Evolutionary conservation across 2,888 invertebrate genomes (phyloP), one percentile per base, ranked within the genome.

Genomic region (Pilophorus perplexus): DNA sequence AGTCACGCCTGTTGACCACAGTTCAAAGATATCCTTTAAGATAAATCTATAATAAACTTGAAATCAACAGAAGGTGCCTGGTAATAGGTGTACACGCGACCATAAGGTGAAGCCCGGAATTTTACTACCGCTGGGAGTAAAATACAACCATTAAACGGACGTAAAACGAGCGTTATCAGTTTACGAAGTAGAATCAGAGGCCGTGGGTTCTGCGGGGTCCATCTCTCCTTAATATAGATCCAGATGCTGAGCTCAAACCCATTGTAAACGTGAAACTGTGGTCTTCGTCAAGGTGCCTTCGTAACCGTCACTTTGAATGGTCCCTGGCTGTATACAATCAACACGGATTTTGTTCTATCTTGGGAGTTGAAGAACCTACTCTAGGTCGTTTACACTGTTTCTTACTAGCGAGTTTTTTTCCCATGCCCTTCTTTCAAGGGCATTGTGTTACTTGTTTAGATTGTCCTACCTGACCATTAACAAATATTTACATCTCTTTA

Each of bases 301-400:
- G 52, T 66, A 66, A 66, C 64, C 66, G 66, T 66, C 66, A 66
- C 66, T 66, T 46, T 57, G 57, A 66, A 57, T 65, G 55, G 65
- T 23, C 55, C 52, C 38, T 22, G 23, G 27, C 62, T 64, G 64
- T 64, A 64, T 64, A 64, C 52, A 64, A 62, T 33, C 46, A 62
- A 62, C 62, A 62, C 62, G 62, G 62, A 62, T 46, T 62, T 62
- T 46, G 62, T 62, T 62, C 62, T 62, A 62, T 62, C 44, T 62
- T 62, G 16, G 62, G 62, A 62, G 28, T 48, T 62, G 46, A 48
- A 46, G 62, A 62, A 46, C 62, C 46, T 46, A 46, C 46, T 44
- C 28, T 46, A 62, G 59, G 59, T 59, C 48, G 62, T 62, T 62
- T 22, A 16, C 46, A 62, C 44, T 46, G 46, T 62, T 46, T 62